Base-by-base conservation (phyloP, 2,113 vertebrate genomes). In the Ornithorhynchus anatinus region DNA sequence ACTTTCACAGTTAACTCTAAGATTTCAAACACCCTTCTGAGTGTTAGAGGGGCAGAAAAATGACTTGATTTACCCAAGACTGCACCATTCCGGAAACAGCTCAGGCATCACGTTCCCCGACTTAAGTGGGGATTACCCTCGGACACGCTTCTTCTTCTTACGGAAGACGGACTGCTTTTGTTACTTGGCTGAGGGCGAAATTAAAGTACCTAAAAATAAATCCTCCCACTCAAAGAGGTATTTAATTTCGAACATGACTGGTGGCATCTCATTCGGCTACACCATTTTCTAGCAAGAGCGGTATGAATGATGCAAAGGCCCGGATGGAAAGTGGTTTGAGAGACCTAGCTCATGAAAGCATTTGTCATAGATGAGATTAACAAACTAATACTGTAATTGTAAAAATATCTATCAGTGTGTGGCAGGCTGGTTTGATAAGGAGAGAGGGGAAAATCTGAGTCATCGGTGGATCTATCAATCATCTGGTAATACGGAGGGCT, bases 361-460 rank as follows among this genome's bases (percentile, higher is more conserved):
- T 68, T 72, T 40, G 75, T 16, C 29, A 63, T 38, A 59, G 32
- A 72, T 25, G 20, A 58, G 59, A 22, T 59, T 22, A 61, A 35
- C 16, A 74, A 69, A 61, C 40, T 47, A 69, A 31, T 50, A 32
- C 62, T 72, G 40, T 54, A 77, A 50, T 71, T 53, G 69, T 70
- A 69, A 57, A 72, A n/a, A n/a, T n/a, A 71, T 51, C 66, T 48
- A 75, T 48, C 54, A 54, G 2, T 5, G 50, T 70, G 40, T 33
- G 40, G 65, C 82, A 1, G 76, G 40, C 77, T 86, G 58, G 40
- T 81, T 84, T 62, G 31, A 45, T 59, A 58, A 44, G 53, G 68
- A 80, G 78, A 64, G 43, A 71, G 86, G 82, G 87, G 88, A 88
- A 91, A 90, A 89, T 84, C 67, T 91, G 89, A 91, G 80, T 90